Base-by-base conservation (phyloP, 2,888 invertebrate genomes). In the Limnephilus auricula region DNA sequence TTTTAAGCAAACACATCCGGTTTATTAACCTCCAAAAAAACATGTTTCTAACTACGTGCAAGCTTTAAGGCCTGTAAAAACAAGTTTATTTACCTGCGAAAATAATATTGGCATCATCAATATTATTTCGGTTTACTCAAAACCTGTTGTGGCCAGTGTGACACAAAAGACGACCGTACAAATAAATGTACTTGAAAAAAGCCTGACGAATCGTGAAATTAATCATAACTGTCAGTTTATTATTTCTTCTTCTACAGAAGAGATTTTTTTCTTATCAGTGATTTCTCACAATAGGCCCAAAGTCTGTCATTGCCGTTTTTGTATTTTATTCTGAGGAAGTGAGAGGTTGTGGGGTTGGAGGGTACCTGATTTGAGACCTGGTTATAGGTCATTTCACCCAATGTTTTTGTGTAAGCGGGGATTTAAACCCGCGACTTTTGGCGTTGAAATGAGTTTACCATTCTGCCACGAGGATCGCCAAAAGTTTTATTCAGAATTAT, bases 1-100 rank as follows among this genome's bases (percentile, higher is more conserved):
- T 34, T 40, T 84, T n/a, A 50, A 25, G 30, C 65, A 65, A 40
- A 45, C 85, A 13, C 30, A 40, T 88, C 87, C 87, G 87, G 87
- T 34, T 88, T 78, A 32, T 34, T 78, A 88, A 78, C 87, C 87
- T 79, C 79, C 37, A 88, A 88, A 25, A 65, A 78, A 78, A 65
- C 65, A n/a, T n/a, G 87, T 32, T 88, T 79, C 6, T 78, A 31
- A 87, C 15, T 37, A 65, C 65, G 6, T 31, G 80, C 32, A 80
- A 32, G 32, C 31, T 80, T 79, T 79, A 31, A 31, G 80, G 80
- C 32, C 80, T 80, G 80, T 31, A 18, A 80, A 25, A 65, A 65
- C 80, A 80, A 32, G 32, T 32, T 32, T 80, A 31, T 80, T 31
- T 80, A 80, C 32, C 30, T 80, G 32, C 80, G 80, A 80, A 32